A percentile compares a stretch with the other conserved stretches of the same genome.
These are phyloP conservation scores for Eupithecia pulchellata DNA, from an alignment of 2,888 invertebrate species.

Conservation along the genomic window DNA sequence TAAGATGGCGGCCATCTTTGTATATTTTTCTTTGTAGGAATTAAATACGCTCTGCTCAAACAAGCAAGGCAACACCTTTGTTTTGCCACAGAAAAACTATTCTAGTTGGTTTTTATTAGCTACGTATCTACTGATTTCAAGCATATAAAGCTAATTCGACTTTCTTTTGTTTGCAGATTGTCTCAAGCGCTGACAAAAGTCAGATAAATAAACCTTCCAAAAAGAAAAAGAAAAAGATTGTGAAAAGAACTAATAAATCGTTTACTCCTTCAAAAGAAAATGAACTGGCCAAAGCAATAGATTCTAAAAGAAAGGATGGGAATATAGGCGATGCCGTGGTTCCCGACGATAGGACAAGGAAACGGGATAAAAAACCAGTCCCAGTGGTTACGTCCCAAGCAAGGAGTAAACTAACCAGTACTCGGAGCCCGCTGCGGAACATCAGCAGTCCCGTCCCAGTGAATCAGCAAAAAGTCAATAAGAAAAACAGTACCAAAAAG, in stretches of 20 bases:
- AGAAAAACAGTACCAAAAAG: not conserved
- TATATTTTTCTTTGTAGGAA: no score
- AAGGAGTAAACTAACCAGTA: not conserved
- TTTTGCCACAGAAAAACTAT: no score
- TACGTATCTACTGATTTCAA: not conserved
- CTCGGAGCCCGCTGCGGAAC: not conserved
- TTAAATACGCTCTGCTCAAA: no score
- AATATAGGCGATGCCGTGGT: not conserved
- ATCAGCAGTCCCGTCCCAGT: not conserved
- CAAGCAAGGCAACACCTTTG: no score
- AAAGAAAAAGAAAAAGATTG: slow-evolving; percentile 39
- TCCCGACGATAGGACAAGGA: not conserved
- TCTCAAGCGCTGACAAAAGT: slow-evolving; percentile 1
- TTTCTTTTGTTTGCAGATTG: not conserved
- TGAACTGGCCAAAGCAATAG: slow-evolving; percentile 39
- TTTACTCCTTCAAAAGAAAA: slow-evolving; percentile 36
- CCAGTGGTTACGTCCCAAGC: not conserved
- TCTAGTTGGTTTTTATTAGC: no score
- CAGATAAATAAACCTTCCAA: slow-evolving; percentile 18
- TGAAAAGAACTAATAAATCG: slow-evolving; percentile 52
- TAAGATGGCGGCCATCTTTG: no score
- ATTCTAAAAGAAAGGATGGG: slow-evolving; percentile 47
- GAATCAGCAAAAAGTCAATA: not conserved
- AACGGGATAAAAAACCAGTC: not conserved
- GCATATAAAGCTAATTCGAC: not conserved